Conservation (phyloP, 2,797 vertebrate genomes). For the Pantherophis vulpinus region DNA sequence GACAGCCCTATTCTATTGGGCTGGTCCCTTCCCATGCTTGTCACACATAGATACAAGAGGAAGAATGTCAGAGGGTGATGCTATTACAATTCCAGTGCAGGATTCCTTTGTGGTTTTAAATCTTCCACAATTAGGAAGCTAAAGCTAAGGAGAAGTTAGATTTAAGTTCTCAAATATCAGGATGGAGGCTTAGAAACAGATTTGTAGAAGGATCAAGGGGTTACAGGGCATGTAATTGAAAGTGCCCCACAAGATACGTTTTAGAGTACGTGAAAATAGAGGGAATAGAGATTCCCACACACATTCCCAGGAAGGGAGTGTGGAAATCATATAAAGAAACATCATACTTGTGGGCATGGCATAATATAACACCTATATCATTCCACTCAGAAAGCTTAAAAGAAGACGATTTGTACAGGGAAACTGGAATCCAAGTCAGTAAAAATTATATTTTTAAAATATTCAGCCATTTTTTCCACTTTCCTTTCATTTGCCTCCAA, state of each 20-base stretch:
- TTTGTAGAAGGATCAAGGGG: neutral
- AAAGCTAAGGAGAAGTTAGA: neutral
- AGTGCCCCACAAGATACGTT: neutral
- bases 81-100: neutral
- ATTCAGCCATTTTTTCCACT: neutral
- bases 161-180: neutral
- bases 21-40: neutral
- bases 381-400: neutral
- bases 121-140: neutral
- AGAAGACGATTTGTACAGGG: neutral
- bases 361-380: neutral
- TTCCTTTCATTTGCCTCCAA: neutral
- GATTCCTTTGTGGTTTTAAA: neutral
- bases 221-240: neutral
- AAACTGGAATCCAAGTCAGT: neutral
- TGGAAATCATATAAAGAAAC: neutral
- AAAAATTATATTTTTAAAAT: neutral
- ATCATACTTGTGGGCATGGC: neutral
- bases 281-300: neutral
- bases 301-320: neutral
- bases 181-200: neutral
- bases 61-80: neutral
- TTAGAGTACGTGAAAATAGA: neutral
- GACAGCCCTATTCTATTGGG: neutral
- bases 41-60: neutral